These are phyloP conservation scores for Hemaris fuciformis DNA, from an alignment of 2,888 invertebrate genomes.

Conservation along the genomic window DNA sequence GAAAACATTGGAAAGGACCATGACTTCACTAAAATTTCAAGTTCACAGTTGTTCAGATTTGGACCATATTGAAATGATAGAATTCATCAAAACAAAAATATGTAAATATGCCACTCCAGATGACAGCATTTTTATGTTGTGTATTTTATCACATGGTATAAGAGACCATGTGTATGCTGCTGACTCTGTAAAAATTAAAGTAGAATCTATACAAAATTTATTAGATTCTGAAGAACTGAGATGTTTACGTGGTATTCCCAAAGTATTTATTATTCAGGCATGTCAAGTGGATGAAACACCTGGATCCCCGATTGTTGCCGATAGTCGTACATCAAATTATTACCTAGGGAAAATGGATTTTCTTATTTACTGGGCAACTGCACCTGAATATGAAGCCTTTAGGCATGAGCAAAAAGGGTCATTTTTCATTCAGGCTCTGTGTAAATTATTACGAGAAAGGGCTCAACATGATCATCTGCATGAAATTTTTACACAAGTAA, in stretches of 20 bases:
- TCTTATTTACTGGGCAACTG: slow-evolving; percentile 70
- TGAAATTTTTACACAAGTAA: slow-evolving; percentile 68
- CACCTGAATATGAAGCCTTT: slow-evolving; percentile 67
- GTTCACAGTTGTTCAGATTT: slow-evolving; percentile 55
- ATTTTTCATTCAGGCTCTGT: slow-evolving; percentile 67
- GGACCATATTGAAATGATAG: slow-evolving; percentile 49
- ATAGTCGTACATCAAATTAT: slow-evolving; percentile 42
- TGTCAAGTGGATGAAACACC: slow-evolving; percentile 60
- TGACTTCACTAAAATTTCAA: slow-evolving; percentile 61
- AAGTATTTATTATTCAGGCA: slow-evolving; percentile 68
- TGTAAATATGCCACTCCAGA: slow-evolving; percentile 44
- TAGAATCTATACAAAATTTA: slow-evolving; percentile 62
- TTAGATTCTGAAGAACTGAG: slow-evolving; percentile 57
- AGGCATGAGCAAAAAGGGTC: slow-evolving; percentile 60
- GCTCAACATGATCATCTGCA: slow-evolving; percentile 52
- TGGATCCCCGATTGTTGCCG: slow-evolving; percentile 46
- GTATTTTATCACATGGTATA: slow-evolving; percentile 71
- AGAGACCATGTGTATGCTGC: slow-evolving; percentile 67
- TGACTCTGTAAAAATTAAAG: slow-evolving; percentile 65
- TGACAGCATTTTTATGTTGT: slow-evolving; percentile 70
- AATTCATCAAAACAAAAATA: slow-evolving; percentile 54
- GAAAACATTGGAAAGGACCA: slow-evolving; percentile 49
- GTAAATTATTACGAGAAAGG: slow-evolving; percentile 43
- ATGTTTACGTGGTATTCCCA: slow-evolving; percentile 58
- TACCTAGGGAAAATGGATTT: slow-evolving; percentile 60